These are phyloP conservation scores for Cisticola juncidis DNA, from an alignment of 2,113 vertebrate genomes.

Conservation along the genomic window DNA sequence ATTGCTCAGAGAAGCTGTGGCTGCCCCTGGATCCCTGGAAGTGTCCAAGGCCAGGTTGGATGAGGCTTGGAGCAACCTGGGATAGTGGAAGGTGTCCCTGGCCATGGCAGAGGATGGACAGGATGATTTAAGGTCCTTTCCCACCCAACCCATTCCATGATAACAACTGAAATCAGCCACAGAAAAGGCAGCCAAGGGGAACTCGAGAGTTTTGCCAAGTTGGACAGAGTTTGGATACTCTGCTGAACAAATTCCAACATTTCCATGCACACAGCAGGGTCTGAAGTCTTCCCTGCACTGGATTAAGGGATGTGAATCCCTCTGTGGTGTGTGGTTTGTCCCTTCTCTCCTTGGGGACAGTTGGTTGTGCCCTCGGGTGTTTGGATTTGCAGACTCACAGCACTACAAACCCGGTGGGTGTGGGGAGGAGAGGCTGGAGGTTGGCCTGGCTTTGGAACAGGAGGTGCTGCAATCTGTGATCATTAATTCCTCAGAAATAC, in stretches of 20 bases:
- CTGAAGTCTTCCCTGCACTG: not conserved
- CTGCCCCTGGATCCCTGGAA: not conserved
- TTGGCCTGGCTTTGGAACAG: not conserved
- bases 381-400: not conserved
- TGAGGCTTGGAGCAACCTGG: fast-evolving
- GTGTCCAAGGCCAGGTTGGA: not conserved
- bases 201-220: not conserved
- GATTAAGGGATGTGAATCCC: not conserved
- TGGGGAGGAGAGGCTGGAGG: not conserved
- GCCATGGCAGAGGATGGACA: not conserved
- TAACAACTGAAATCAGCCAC: not conserved
- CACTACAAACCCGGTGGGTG: not conserved
- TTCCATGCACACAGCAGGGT: fast-evolving
- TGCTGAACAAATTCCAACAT: not conserved
- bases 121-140: not conserved
- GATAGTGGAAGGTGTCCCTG: fast-evolving
- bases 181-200: not conserved
- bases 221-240: not conserved
- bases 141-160: not conserved
- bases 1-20: not conserved
- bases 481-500: not conserved
- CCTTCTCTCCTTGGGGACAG: not conserved
- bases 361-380: not conserved
- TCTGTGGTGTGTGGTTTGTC: not conserved
- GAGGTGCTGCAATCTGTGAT: not conserved